Base-by-base conservation (phyloP, 2,888 invertebrate species). In the Dexiosoma caninum region DNA sequence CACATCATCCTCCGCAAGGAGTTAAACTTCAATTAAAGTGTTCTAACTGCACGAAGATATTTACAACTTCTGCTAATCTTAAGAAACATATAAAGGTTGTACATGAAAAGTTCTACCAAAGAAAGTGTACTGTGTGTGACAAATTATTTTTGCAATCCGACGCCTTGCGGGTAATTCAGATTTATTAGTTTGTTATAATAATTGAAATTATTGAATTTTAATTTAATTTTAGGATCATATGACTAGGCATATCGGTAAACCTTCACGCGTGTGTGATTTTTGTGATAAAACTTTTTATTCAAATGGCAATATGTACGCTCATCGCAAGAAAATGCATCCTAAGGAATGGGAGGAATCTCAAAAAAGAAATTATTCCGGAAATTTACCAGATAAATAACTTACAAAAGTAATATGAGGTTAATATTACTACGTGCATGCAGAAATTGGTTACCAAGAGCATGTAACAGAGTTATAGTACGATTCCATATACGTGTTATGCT, bases 201-300 rank as follows among this genome's bases (percentile, higher is more conserved):
- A 27, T 27, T 27, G 6, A 27, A 27, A 27, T 27, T 6, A 27
- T n/a, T n/a, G n/a, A n/a, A n/a, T n/a, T 37, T 23, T 10, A 27
- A 5, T 27, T 27, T 27, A 2, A 57, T 78, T 84, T 0, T 64
- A 89, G 89, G 89, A 90, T 80, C 90, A 90, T 72, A 89, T 90
- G 87, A 87, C 90, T 4, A 87, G 87, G 42, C 90, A 90, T 57
- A 89, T 89, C 2, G 89, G 89, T 6, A 88, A 89, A 37, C 87
- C 87, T 1, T 82, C 89, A 2, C 90, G 89, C 64, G 87, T 87
- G 27, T 90, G 90, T 35, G 87, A 87, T 0, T 88, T 88, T 82
- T 90, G 90, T 81, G 84, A 88, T 0, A 88, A 88, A 81, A 90
- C 88, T 5, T 90, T 90, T 69, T 89, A 89, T 83, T 88, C 89